Evolutionary conservation across 2,797 vertebrate species (phyloP), one percentile per base, ranked within the genome.

Genomic region (Staurois parvus): DNA sequence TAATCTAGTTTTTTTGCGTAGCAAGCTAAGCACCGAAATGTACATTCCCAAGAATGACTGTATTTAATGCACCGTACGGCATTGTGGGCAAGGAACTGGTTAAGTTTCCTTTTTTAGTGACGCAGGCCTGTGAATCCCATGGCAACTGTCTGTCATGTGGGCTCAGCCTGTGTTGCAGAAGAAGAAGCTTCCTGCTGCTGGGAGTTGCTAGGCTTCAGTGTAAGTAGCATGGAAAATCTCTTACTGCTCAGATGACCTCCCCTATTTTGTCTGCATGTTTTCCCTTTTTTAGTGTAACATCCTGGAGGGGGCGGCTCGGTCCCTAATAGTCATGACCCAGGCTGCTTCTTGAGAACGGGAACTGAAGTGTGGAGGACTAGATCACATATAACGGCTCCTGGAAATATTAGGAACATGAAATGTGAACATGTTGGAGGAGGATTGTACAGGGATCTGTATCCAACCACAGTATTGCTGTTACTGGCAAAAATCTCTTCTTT

Each of bases 111-210:
- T 81, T 91, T 89, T 88, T 87, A 91, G 87, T 95, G 93, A 95
- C 93, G 93, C 94, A 94, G 91, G 90, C 88, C 89, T 34, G 88
- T 88, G 93, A 87, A 91, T 91, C 85, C 94, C 94, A 94, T 93
- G 93, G 94, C 91, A 95, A 94, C 94, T 90, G 93, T 89, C 92
- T 92, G 92, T 94, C 93, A 93, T 92, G 92, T 91, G 91, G 92
- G 90, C 89, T 87, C 91, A 91, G 92, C 90, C 91, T 91, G 88
- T 88, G 91, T 91, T 80, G 92, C 92, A 91, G 89, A 89, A 87
- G 83, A 84, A 84, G 76, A 84, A 87, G 82, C 85, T 87, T 79
- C 80, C 85, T 87, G 80, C 80, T 83, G 81, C 85, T 79, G 85
- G 85, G 85, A 87, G 75, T 83, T 87, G 85, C 85, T 83, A 83